These are phyloP conservation scores for Xiphophorus birchmanni DNA, from an alignment of 2,797 vertebrate genomes.

Conservation along the genomic window DNA sequence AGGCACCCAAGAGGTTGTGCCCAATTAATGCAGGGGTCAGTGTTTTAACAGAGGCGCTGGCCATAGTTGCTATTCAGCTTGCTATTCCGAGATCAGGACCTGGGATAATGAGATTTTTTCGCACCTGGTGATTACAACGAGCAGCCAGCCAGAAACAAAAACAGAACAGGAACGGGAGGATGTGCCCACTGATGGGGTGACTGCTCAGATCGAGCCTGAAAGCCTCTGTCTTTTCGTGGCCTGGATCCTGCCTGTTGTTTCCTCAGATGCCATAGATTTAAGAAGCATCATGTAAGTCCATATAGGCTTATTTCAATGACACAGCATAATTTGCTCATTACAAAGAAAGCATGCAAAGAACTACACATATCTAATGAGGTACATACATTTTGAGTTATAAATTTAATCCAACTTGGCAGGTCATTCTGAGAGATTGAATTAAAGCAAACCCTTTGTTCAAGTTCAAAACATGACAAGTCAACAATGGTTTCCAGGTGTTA, in stretches of 20 bases:
- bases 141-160: constrained; percentile 71
- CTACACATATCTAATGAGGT: not conserved
- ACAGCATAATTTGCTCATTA: constrained; percentile 17
- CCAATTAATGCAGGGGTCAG: constrained; percentile 75
- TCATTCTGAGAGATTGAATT: not conserved
- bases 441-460: not conserved
- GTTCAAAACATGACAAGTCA: not conserved
- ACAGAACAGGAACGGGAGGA: constrained; percentile 61
- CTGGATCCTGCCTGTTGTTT: constrained; percentile 21
- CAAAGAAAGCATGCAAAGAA: constrained; percentile 19
- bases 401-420: not conserved
- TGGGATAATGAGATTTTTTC: constrained; percentile 78
- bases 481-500: not conserved
- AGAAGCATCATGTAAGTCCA: constrained; percentile 22
- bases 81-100: constrained; percentile 66
- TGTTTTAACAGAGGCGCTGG: constrained; percentile 67
- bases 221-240: constrained; percentile 60
- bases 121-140: constrained; percentile 76
- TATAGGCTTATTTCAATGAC: not conserved
- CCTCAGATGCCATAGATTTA: constrained; percentile 40
- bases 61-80: constrained; percentile 68
- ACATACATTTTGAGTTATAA: not conserved
- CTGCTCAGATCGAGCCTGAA: constrained; percentile 53
- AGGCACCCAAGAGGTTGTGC: constrained; percentile 44
- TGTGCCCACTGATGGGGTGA: constrained; percentile 50